phyloP scores from a whole-genome alignment of 2,888 invertebrate species.

The Lasioglossum figueresi region DNA sequence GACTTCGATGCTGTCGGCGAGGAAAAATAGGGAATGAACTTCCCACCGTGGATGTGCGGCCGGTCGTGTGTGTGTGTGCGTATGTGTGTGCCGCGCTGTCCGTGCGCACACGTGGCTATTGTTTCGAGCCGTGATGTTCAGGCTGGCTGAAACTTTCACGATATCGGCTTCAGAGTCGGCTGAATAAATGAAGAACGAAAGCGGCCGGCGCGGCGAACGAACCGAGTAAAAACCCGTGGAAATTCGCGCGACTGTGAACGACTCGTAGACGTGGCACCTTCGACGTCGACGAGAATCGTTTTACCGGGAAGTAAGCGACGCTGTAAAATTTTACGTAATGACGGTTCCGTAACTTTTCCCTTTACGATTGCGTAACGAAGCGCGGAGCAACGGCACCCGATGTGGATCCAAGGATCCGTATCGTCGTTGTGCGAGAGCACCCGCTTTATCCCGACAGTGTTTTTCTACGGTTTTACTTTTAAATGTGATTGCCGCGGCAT shows the following conservation, averaged over 20 bases:
- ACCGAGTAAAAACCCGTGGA: neutral
- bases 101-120: conserved; percentile 21
- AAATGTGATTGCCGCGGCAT: conserved; percentile 37
- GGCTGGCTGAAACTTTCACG: conserved; percentile 47
- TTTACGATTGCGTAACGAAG: conserved; percentile 42
- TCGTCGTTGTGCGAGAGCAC: neutral
- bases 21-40: conserved; percentile 73
- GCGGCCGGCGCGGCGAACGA: neutral
- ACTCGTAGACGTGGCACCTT: conserved; percentile 20
- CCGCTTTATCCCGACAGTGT: conserved; percentile 37
- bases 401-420: conserved; percentile 21
- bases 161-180: conserved; percentile 30
- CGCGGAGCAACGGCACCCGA: neutral
- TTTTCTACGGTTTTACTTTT: conserved; percentile 46
- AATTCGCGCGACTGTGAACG: neutral
- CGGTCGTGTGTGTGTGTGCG: neutral
- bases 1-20: conserved; percentile 71
- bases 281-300: conserved; percentile 30
- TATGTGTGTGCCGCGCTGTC: neutral
- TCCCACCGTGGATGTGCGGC: conserved; percentile 19
- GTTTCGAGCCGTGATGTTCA: conserved; percentile 26
- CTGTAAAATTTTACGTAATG: conserved; percentile 48
- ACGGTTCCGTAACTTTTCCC: neutral
- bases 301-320: conserved; percentile 33
- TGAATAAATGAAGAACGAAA: conserved; percentile 53